These are phyloP conservation scores for Notoglanidium macrostoma DNA, from an alignment of 2,797 vertebrate genomes.

Conservation along the genomic window DNA sequence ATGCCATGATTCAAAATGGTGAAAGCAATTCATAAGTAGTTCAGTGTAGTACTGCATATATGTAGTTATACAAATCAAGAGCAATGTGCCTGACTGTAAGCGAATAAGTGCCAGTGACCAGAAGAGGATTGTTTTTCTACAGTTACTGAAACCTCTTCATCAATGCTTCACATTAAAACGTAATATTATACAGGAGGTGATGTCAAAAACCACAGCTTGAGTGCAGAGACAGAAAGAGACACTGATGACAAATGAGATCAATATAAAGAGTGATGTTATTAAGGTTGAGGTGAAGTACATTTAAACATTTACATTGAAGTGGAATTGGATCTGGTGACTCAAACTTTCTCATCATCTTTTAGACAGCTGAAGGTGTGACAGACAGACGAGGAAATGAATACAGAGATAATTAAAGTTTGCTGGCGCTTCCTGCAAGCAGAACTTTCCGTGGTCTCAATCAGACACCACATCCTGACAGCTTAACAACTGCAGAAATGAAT, in stretches of 20 bases:
- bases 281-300: slow-evolving; percentile 39
- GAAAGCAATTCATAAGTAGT: not conserved
- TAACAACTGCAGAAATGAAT: slow-evolving; percentile 32
- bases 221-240: slow-evolving; percentile 26
- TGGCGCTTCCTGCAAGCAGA: slow-evolving; percentile 46
- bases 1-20: slow-evolving; percentile 6
- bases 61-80: slow-evolving; percentile 20
- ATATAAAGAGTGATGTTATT: slow-evolving; percentile 48
- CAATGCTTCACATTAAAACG: not conserved
- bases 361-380: slow-evolving; percentile 41
- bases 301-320: slow-evolving; percentile 39
- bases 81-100: slow-evolving; percentile 31
- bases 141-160: slow-evolving; percentile 31
- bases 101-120: slow-evolving; percentile 31
- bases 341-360: slow-evolving; percentile 32
- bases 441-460: slow-evolving; percentile 46
- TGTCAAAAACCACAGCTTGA: not conserved
- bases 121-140: slow-evolving; percentile 5
- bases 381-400: slow-evolving; percentile 45
- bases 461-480: slow-evolving; percentile 43
- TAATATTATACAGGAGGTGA: slow-evolving; percentile 28
- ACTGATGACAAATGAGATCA: slow-evolving; percentile 48
- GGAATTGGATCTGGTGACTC: slow-evolving; percentile 40
- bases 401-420: slow-evolving; percentile 45
- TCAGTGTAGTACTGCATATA: not conserved